phyloP scores from a whole-genome alignment of 2,113 vertebrate genomes.

The Vireo altiloquus region DNA sequence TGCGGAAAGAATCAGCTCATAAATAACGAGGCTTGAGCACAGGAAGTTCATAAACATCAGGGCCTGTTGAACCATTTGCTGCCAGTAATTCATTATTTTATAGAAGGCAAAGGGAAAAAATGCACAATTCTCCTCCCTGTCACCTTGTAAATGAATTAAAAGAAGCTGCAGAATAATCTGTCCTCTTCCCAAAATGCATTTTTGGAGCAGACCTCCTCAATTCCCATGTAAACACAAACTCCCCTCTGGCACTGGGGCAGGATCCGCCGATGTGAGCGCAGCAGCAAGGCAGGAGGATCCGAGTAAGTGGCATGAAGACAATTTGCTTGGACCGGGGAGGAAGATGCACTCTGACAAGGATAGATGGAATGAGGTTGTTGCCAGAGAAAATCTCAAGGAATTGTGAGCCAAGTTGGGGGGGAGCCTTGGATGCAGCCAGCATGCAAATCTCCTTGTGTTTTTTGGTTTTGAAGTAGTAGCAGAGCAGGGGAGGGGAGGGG shows the following conservation, averaged over 20 bases:
- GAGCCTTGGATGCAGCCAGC: neutral
- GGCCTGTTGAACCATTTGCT: neutral
- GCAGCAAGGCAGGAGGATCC: neutral
- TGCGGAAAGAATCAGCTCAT: neutral
- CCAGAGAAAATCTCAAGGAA: constrained; percentile 38
- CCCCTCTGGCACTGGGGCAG: neutral
- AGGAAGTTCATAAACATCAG: neutral
- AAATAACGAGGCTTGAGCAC: neutral
- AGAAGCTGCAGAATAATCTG: neutral
- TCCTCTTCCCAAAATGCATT: neutral
- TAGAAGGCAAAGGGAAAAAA: neutral
- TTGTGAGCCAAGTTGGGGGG: neutral
- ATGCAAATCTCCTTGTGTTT: constrained; percentile 1
- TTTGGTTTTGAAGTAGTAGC: constrained; percentile 6
- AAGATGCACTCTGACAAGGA: constrained; percentile 51
- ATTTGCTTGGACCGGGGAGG: constrained; percentile 16
- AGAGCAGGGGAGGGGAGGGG: neutral
- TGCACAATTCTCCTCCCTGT: neutral
- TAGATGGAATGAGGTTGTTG: constrained; percentile 38
- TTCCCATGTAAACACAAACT: neutral
- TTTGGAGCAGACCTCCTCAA: neutral
- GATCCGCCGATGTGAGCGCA: neutral
- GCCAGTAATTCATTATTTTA: neutral
- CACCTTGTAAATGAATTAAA: neutral
- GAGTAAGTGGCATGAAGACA: neutral